Base-by-base conservation (phyloP, 2,113 vertebrate species). In the Ophthalmotilapia sp. region DNA sequence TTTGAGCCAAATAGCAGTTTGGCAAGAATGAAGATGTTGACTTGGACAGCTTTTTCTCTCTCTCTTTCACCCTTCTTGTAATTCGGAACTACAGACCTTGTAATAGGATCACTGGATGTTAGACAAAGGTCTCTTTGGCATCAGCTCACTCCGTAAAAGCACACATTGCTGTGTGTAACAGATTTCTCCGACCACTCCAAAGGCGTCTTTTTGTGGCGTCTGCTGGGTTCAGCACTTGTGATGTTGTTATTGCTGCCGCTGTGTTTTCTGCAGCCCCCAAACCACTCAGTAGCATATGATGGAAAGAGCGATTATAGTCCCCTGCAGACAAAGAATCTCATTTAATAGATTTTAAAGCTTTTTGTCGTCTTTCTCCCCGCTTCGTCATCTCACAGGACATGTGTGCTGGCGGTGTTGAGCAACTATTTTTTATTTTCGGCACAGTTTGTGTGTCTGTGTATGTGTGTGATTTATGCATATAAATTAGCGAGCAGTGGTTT, bases 321-420 rank as follows among this genome's bases (percentile, higher is more conserved):
- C 86, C 81, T 79, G 82, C 89, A 84, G 88, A 91, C 85, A 92
- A 65, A 90, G 49, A 92, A 92, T 86, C 73, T 55, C 53, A 88
- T 82, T 81, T 89, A 89, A 92, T 93, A 87, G 84, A 93, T 92
- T 91, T 88, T 90, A 33, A 40, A 89, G 36, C 31, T 87, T 51
- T 91, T 88, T 91, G 86, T 88, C 36, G 11, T 40, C 6, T 17
- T 53, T 53, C 49, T 51, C 6, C 6, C 33, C 31, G 2, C 51
- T 65, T 15, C 8, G 47, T 80, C 14, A 68, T 90, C 36, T 86
- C 58, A 36, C 10, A 38, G 26, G n/a, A 75, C 55, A 31, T 9
- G 60, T 82, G 23, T 56, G 54, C 36, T 17, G 3, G 23, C 15
- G 23, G 26, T 82, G 53, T 56, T 55, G 86, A 86, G 81, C 86